A percentile compares a stretch with the other conserved stretches of the same genome.
Evolutionary conservation across 2,888 invertebrate species (phyloP).

Genomic region (Drosophila ustulata): DNA sequence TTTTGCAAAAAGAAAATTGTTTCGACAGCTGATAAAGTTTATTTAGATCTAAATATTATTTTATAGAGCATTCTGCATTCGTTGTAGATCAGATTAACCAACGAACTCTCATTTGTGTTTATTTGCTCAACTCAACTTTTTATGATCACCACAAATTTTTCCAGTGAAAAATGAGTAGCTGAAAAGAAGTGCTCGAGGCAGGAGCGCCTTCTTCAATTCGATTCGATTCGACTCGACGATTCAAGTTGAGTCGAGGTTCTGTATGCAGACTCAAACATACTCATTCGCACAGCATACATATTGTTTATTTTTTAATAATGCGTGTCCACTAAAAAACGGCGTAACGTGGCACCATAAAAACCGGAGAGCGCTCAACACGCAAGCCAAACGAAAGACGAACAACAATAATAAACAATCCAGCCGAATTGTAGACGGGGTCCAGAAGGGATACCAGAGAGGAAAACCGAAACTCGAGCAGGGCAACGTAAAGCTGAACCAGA

Average conservation of each 20-base stretch:
- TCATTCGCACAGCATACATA: constrained; percentile 47
- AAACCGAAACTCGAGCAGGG: constrained; percentile 68
- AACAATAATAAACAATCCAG: constrained; percentile 69
- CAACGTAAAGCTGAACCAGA: constrained; percentile 61
- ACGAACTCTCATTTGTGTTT: constrained; percentile 36
- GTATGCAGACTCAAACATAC: constrained; percentile 27
- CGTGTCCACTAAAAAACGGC: constrained; percentile 77
- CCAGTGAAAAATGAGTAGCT: constrained; percentile 74
- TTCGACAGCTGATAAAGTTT: constrained; percentile 13
- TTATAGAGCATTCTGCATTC: constrained; percentile 17
- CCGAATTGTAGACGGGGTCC: constrained; percentile 30
- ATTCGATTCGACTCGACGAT: constrained; percentile 38
- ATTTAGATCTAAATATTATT: constrained; percentile 13
- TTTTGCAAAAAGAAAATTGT: background rate
- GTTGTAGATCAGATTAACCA: constrained; percentile 14
- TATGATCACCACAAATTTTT: constrained; percentile 69
- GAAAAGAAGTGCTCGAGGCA: constrained; percentile 43
- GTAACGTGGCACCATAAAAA: constrained; percentile 75
- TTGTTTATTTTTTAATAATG: constrained; percentile 81
- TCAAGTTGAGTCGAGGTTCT: constrained; percentile 24
- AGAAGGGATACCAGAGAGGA: background rate
- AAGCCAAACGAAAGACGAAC: constrained; percentile 52
- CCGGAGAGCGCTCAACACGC: constrained; percentile 62
- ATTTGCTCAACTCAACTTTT: constrained; percentile 60
- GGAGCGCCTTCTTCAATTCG: constrained; percentile 37